Evolutionary conservation across 2,113 vertebrate genomes (phyloP), one percentile per base, ranked within the genome.

Genomic region (Aspidoscelis tigris): DNA sequence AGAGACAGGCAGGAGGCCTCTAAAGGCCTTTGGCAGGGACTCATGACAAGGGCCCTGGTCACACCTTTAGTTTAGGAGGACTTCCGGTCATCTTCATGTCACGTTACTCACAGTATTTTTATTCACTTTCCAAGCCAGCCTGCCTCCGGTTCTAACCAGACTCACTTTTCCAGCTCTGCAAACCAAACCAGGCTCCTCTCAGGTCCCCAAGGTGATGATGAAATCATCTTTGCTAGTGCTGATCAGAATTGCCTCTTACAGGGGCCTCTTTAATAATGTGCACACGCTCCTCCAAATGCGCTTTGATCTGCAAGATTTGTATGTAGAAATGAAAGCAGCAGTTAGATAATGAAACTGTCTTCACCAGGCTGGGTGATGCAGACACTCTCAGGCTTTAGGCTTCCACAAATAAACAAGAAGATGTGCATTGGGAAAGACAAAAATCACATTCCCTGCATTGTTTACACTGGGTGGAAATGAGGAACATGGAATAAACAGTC

Each of bases 351-450:
- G 58, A 82, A 74, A 47, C 55, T 12, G 11, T 58, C 5, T 58
- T 75, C 39, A 61, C 50, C 70, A 4, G n/a, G 55, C 24, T 41
- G 7, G 41, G 72, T 39, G n/a, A 83, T 66, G 44, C 41, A 66
- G 7, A 2, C 44, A 7, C 64, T 24, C 5, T 69, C 24, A 78
- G 41, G 2, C 20, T 70, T 55, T n/a, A 10, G 7, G 24, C 22
- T 78, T 84, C 53, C 50, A 58, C 53, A 72, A 84, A 78, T 78
- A 84, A 33, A 47, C 53, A 84, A 71, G 75, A 12, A 41, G 4
- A n/a, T 7, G 44, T 10, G 16, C 9, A 21, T 8, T 5, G 26
- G 24, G 53, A 64, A 72, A 84, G 41, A 61, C 24, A 64, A 16
- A 78, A 44, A 18, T 61, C 33, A 11, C n/a, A 68, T 77, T 53